phyloP scores from a whole-genome alignment of 2,797 vertebrate species.

The Gouania willdenowi region DNA sequence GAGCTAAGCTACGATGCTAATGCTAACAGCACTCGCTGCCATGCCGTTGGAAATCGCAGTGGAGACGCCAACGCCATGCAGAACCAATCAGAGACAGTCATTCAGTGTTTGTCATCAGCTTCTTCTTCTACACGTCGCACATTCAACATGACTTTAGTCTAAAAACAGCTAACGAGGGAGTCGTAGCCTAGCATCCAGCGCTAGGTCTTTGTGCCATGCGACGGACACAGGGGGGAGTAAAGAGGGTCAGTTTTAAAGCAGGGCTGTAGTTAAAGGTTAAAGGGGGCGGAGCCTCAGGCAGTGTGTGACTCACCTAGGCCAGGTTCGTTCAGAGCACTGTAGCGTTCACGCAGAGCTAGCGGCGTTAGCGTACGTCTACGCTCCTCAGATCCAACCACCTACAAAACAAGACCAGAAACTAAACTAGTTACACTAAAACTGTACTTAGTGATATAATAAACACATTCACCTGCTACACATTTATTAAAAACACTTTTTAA shows the following conservation, averaged over 20 bases:
- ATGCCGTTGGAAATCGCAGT: conserved; percentile 73
- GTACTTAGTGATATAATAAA: too few species aligned
- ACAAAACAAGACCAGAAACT: not conserved
- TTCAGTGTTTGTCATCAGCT: conserved; percentile 38
- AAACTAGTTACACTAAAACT: too few species aligned
- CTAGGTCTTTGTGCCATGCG: conserved; percentile 74
- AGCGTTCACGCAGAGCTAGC: conserved; percentile 87
- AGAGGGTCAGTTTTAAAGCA: conserved; percentile 51
- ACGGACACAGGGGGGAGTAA: conserved; percentile 32
- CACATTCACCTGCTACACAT: too few species aligned
- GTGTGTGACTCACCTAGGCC: conserved; percentile 77
- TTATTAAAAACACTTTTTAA: too few species aligned
- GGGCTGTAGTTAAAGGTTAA: conserved; percentile 57
- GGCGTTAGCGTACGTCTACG: conserved; percentile 88
- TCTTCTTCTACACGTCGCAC: conserved; percentile 19
- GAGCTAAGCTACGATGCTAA: conserved; percentile 56
- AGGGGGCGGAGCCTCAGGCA: conserved; percentile 40
- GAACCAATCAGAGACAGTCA: conserved; percentile 54
- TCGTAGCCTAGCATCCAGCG: conserved; percentile 72
- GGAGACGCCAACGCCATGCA: conserved; percentile 74
- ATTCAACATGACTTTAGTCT: conserved; percentile 35
- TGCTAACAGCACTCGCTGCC: conserved; percentile 55
- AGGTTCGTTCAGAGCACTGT: conserved; percentile 87
- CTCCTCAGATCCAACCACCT: conserved; percentile 87
- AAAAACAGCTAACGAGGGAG: conserved; percentile 46